Evolutionary conservation across 2,113 vertebrate species (phyloP).

Genomic region (Rhipidura dahli): DNA sequence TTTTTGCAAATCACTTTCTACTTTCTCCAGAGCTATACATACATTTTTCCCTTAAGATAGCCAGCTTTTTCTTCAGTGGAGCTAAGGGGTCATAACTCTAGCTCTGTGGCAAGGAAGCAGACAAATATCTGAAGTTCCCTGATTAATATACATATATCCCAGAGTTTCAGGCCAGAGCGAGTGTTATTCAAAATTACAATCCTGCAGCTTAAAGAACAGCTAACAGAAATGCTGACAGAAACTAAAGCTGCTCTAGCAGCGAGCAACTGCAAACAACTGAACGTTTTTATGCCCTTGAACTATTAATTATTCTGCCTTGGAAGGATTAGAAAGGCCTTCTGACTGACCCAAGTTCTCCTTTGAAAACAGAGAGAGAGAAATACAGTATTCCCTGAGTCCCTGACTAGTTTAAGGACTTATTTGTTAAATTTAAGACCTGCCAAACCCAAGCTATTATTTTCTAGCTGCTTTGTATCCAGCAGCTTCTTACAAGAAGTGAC

Average conservation of each 20-base stretch:
- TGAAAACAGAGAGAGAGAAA: slow-evolving; percentile 11
- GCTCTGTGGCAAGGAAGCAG: background rate
- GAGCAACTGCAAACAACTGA: background rate
- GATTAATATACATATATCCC: background rate
- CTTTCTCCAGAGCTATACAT: background rate
- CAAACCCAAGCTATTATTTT: slow-evolving; percentile 35
- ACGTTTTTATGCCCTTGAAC: background rate
- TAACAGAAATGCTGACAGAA: slow-evolving; percentile 26
- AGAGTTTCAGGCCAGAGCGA: background rate
- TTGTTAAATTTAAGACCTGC: slow-evolving; percentile 55
- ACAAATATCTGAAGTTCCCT: background rate
- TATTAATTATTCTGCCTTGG: slow-evolving; percentile 30
- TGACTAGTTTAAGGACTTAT: background rate
- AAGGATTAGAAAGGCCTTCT: slow-evolving; percentile 38
- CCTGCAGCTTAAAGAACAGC: background rate
- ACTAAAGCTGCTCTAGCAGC: background rate
- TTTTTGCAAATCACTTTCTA: background rate
- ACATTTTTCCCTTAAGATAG: background rate
- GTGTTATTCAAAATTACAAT: background rate
- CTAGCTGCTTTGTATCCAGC: slow-evolving; percentile 8
- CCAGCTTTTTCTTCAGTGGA: background rate
- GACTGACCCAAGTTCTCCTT: background rate
- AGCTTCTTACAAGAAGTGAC: slow-evolving; percentile 3
- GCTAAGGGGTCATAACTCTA: background rate
- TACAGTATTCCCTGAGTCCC: background rate